Percentiles rank a stretch among this genome's conserved stretches.
These are phyloP conservation scores for Drosophila ambigua DNA, from an alignment of 1,140 invertebrate genomes.

Conservation along the genomic window DNA sequence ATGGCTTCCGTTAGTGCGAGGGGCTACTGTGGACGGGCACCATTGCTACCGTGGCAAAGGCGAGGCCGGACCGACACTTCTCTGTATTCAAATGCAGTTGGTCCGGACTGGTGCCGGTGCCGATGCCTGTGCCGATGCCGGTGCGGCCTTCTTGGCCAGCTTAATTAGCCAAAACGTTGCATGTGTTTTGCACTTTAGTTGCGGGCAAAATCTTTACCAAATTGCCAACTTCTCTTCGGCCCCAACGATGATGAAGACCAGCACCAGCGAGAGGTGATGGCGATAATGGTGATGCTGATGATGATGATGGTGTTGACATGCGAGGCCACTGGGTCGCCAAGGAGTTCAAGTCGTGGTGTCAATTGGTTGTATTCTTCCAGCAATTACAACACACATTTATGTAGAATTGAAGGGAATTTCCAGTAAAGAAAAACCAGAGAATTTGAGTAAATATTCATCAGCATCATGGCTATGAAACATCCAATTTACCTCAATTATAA, in stretches of 20 bases:
- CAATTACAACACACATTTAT: constrained; percentile 39
- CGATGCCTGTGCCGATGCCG: constrained; percentile 35
- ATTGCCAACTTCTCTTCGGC: constrained; percentile 29
- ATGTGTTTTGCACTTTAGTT: constrained; percentile 76
- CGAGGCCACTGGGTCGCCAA: constrained; percentile 45
- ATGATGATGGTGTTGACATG: constrained; percentile 51
- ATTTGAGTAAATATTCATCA: no score
- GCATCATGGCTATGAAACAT: no score
- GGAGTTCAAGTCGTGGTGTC: constrained; percentile 46
- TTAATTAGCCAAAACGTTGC: constrained; percentile 76
- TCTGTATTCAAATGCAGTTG: no score
- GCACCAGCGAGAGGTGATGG: constrained; percentile 1
- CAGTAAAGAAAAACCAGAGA: no score
- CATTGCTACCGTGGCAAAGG: constrained; percentile 12
- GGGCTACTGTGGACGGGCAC: constrained; percentile 64
- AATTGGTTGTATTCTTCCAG: constrained; percentile 29
- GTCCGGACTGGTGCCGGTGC: constrained; percentile 31
- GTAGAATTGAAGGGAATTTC: not conserved
- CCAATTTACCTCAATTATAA: no score
- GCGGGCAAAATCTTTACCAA: constrained; percentile 43
- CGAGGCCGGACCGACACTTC: constrained; percentile 12
- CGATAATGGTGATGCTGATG: constrained; percentile 19
- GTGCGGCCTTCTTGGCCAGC: constrained; percentile 38
- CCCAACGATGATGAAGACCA: constrained; percentile 13
- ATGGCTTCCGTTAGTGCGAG: constrained; percentile 75